Evolutionary conservation across 2,113 vertebrate genomes (phyloP), one percentile per base, ranked within the genome.

Genomic region (Acrocephalus arundinaceus): DNA sequence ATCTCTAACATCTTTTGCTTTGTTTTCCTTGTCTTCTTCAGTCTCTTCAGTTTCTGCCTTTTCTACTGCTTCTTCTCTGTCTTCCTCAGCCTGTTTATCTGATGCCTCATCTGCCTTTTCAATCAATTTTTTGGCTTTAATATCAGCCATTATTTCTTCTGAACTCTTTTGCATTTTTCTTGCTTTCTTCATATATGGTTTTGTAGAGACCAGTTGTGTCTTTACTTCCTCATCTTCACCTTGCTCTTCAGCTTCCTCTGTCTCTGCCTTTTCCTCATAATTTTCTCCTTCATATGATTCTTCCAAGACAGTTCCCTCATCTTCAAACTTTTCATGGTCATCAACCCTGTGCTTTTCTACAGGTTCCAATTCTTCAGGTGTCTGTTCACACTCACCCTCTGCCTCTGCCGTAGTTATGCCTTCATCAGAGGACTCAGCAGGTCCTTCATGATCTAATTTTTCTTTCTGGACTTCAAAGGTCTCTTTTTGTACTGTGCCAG

Each of bases 221-320:
- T 62, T 96, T 75, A 97, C 97, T 16, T 97, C 97, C 7, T 89
- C 96, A 37, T 93, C 97, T 85, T 98, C 98, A 87, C 96, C 97
- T 13, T 94, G 98, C 89, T 99, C 98, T 76, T 99, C 98, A 20
- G 98, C 98, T 92, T 98, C 98, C 87, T 99, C 99, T 7, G 97
- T 99, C 59, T 99, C 99, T 89, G 97, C 98, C 91, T 99, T 99
- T 93, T 99, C 99, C 87, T 99, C 99, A 95, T 99, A 98, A 92
- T 99, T 98, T 52, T 98, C 98, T 31, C 97, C 96, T 89, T 99
- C 99, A 23, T 97, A 99, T 59, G 98, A 98, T 93, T 99, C 99
- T 90, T 99, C 99, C 89, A 99, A 98, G n/a, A 97, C 98, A 43
- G 98, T 98, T 45, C 99, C 98, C 94, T 99, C 99, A 46, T 99